Conservation (phyloP, 2,797 vertebrate species). For the Naso thynnoides region DNA sequence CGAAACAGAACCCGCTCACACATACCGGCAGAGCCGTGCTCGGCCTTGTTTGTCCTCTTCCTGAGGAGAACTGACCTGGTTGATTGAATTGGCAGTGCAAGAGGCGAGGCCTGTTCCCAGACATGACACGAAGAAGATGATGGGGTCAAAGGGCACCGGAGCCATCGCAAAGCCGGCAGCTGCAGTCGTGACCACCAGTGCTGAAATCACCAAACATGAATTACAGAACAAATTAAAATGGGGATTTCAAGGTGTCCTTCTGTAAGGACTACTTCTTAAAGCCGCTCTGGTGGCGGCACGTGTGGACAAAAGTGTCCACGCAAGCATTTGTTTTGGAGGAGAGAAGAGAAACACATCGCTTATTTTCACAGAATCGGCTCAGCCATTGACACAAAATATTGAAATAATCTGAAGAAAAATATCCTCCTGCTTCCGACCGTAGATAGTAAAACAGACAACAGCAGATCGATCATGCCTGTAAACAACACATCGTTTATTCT, state of each 20-base stretch:
- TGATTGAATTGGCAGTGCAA: conserved; percentile 95
- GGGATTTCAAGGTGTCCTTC: neutral
- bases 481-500: no score
- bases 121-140: conserved; percentile 88
- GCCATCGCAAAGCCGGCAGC: conserved; percentile 95
- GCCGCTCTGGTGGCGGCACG: no score
- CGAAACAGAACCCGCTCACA: neutral
- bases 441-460: no score
- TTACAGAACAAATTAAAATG: neutral
- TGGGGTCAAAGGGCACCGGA: conserved; percentile 91
- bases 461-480: no score
- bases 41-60: neutral
- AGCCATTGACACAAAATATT: no score
- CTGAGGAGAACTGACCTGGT: conserved; percentile 89
- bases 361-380: no score
- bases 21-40: neutral
- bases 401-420: no score
- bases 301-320: no score
- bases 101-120: conserved; percentile 94
- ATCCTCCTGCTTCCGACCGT: no score
- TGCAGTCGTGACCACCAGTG: conserved; percentile 92
- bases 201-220: conserved; percentile 79
- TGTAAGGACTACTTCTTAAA: neutral
- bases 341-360: no score
- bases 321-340: no score